These are phyloP conservation scores for Rhyzopertha dominica DNA, from an alignment of 1,140 invertebrate species.

Conservation along the genomic window DNA sequence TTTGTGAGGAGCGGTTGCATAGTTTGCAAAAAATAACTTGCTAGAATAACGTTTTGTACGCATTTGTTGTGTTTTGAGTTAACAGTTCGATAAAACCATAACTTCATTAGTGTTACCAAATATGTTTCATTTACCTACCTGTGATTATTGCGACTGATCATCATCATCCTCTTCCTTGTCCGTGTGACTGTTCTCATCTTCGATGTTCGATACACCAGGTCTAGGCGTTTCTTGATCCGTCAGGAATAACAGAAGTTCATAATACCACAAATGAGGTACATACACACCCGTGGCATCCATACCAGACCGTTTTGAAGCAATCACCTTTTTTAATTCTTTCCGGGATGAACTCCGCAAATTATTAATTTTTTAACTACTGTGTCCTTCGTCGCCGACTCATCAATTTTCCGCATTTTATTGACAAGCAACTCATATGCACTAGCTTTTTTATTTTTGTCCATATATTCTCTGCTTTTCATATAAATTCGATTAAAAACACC, in stretches of 20 bases:
- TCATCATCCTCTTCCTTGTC: too few species aligned
- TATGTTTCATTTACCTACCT: too few species aligned
- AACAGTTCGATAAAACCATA: too few species aligned
- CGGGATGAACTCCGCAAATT: slow-evolving; percentile 35
- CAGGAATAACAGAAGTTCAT: slow-evolving; percentile 27
- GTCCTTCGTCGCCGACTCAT: slow-evolving; percentile 31
- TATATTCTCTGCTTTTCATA: slow-evolving; percentile 34
- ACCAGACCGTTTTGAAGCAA: slow-evolving; percentile 24
- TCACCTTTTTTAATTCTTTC: slow-evolving; percentile 40
- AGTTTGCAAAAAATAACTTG: too few species aligned
- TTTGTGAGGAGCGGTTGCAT: too few species aligned
- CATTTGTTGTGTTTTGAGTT: too few species aligned
- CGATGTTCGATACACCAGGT: slow-evolving; percentile 10
- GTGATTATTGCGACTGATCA: too few species aligned
- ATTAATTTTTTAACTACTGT: slow-evolving; percentile 42
- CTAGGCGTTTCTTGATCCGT: slow-evolving; percentile 13
- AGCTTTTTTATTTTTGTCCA: slow-evolving; percentile 27
- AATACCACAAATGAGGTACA: slow-evolving; percentile 40
- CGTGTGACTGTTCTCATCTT: too few species aligned
- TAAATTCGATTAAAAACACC: slow-evolving; percentile 11
- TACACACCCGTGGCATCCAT: slow-evolving; percentile 27
- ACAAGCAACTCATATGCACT: slow-evolving; percentile 32
- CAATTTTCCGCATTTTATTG: slow-evolving; percentile 29
- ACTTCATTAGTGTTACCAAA: too few species aligned
- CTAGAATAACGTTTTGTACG: too few species aligned